Conservation (phyloP, 2,797 vertebrate species). For the Scarus forsteni region DNA sequence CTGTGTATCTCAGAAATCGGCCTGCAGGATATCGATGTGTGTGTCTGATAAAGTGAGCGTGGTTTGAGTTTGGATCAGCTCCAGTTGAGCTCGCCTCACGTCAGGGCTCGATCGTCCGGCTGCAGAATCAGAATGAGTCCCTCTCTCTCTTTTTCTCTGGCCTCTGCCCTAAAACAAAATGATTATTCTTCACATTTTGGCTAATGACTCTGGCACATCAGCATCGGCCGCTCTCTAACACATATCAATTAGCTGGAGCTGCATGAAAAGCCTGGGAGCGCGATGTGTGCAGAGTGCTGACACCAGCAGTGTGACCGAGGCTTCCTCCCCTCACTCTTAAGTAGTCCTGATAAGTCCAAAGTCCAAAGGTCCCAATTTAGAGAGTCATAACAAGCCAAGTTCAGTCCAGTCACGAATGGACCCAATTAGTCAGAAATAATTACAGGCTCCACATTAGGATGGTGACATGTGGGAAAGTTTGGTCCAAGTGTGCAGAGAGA, state of each 20-base stretch:
- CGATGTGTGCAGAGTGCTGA: conserved; percentile 67
- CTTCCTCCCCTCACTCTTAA: conserved; percentile 48
- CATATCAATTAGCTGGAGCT: conserved; percentile 73
- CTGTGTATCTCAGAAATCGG: conserved; percentile 74
- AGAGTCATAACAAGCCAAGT: conserved; percentile 9
- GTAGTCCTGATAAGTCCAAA: conserved; percentile 41
- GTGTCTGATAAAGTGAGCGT: conserved; percentile 69
- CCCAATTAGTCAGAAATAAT: conserved; percentile 39
- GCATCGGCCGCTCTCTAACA: conserved; percentile 63
- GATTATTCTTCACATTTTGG: conserved; percentile 76
- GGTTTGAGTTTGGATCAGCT: conserved; percentile 56
- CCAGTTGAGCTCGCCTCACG: conserved; percentile 67
- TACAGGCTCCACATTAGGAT: conserved; percentile 1
- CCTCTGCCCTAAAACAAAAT: conserved; percentile 69
- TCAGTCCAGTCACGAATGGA: conserved; percentile 18
- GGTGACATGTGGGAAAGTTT: not conserved
- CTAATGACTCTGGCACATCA: conserved; percentile 77
- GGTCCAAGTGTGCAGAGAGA: not conserved
- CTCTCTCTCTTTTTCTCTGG: conserved; percentile 40
- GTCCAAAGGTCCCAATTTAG: conserved; percentile 59
- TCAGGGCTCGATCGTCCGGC: conserved; percentile 48
- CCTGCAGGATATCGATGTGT: conserved; percentile 67
- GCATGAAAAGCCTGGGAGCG: conserved; percentile 56
- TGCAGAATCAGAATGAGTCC: conserved; percentile 55
- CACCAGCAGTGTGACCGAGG: conserved; percentile 48